phyloP scores from a whole-genome alignment of 1,140 invertebrate genomes.

The Drosophila lowei region DNA sequence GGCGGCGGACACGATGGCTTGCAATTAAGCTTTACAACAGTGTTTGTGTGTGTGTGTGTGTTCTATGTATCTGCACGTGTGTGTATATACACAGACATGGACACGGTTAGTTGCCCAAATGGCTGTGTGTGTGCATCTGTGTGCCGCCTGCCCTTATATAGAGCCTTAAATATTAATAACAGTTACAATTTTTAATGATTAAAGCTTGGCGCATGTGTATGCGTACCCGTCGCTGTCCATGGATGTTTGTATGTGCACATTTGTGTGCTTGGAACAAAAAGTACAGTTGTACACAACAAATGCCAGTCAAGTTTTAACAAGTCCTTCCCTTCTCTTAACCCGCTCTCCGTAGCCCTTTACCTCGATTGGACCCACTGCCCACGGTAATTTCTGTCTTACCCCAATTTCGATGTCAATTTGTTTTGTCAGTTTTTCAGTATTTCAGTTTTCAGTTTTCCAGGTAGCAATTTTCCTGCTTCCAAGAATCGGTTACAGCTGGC shows the following conservation, averaged over 20 bases:
- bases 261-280: slow-evolving; percentile 44
- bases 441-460: neutral
- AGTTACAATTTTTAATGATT: slow-evolving; percentile 82
- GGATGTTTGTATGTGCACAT: slow-evolving; percentile 11
- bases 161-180: slow-evolving; percentile 80
- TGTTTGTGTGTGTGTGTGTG: slow-evolving; percentile 11
- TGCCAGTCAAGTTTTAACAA: slow-evolving; percentile 56
- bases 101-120: slow-evolving; percentile 50
- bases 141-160: slow-evolving; percentile 46
- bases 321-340: slow-evolving; percentile 7
- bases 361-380: slow-evolving; percentile 5
- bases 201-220: slow-evolving; percentile 76
- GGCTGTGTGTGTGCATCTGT: slow-evolving; percentile 15
- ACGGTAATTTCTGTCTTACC: slow-evolving; percentile 19
- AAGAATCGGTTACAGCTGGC: neutral
- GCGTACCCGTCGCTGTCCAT: slow-evolving; percentile 16
- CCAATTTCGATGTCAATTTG: slow-evolving; percentile 47
- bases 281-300: slow-evolving; percentile 65
- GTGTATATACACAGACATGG: slow-evolving; percentile 16
- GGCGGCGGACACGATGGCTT: slow-evolving; percentile 63
- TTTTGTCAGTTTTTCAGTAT: slow-evolving; percentile 32
- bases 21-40: slow-evolving; percentile 67
- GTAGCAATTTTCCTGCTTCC: neutral
- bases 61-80: neutral
- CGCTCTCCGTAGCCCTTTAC: neutral